Conservation (phyloP, 2,113 vertebrate species). For the Lota lota region DNA sequence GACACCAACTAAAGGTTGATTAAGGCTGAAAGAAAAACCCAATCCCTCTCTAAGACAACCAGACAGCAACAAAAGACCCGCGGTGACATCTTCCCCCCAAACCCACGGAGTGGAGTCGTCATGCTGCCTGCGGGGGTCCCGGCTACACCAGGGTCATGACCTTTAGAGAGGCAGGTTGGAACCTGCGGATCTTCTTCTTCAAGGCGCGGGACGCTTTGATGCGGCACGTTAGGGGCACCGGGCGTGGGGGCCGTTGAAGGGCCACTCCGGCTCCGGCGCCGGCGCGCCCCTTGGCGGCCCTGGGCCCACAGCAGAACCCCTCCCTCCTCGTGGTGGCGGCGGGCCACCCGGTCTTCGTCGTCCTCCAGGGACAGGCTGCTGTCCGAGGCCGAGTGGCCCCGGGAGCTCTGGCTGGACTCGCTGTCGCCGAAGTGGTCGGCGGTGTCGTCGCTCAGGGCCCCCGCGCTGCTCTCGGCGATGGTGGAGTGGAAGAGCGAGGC, state of each 20-base stretch:
- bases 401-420: slow-evolving; percentile 82
- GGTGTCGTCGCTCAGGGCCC: slow-evolving; percentile 84
- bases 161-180: slow-evolving; percentile 87
- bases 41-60: not conserved
- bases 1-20: not conserved
- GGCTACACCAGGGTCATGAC: slow-evolving; percentile 92
- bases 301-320: slow-evolving; percentile 76
- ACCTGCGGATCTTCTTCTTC: slow-evolving; percentile 91
- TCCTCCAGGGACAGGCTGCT: slow-evolving; percentile 70
- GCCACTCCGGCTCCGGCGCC: slow-evolving; percentile 37
- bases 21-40: not conserved
- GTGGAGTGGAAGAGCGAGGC: slow-evolving; percentile 83
- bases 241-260: slow-evolving; percentile 64
- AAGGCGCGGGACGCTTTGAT: slow-evolving; percentile 93
- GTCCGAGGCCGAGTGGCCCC: slow-evolving; percentile 62
- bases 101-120: slow-evolving; percentile 4
- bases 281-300: slow-evolving; percentile 53
- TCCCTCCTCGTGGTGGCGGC: slow-evolving; percentile 56
- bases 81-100: slow-evolving; percentile 14
- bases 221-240: slow-evolving; percentile 80
- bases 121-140: slow-evolving; percentile 19
- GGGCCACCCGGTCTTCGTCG: slow-evolving; percentile 55
- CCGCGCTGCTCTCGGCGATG: slow-evolving; percentile 82
- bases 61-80: not conserved
- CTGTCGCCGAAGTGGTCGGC: slow-evolving; percentile 84